Conservation (phyloP, 2,888 invertebrate species). For the Lycaena phlaeas region DNA sequence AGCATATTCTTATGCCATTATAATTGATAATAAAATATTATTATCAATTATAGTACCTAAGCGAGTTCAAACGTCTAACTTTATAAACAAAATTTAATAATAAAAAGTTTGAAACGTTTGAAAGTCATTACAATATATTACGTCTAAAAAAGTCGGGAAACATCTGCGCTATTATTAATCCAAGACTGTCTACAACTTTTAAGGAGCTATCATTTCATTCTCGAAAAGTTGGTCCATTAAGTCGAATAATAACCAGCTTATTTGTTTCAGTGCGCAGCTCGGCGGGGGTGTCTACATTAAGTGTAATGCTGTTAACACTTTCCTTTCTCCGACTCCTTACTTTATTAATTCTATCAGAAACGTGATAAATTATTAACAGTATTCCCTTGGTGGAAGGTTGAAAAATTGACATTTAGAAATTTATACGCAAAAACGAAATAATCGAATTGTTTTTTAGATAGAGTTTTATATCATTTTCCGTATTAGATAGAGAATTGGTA, state of each 20-base stretch:
- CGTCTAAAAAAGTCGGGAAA: constrained; percentile 1
- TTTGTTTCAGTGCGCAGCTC: constrained; percentile 66
- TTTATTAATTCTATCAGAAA: constrained; percentile 49
- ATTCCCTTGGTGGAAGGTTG: not conserved
- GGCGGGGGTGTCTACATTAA: constrained; percentile 40
- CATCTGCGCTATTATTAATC: constrained; percentile 8
- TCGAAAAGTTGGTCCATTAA: constrained; percentile 21
- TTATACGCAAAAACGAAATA: constrained; percentile 2
- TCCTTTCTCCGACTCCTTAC: constrained; percentile 42
- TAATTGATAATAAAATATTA: too few species aligned
- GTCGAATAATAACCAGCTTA: constrained; percentile 27
- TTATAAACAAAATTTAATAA: not conserved
- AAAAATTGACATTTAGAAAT: constrained; percentile 2
- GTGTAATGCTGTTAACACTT: constrained; percentile 57
- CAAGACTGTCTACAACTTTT: constrained; percentile 13
- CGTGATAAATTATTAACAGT: constrained; percentile 59
- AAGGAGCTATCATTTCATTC: constrained; percentile 20
- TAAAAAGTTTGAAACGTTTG: not conserved
- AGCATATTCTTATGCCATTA: too few species aligned
- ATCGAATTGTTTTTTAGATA: not conserved
- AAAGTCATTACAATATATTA: not conserved
- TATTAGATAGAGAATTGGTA: constrained; percentile 8
- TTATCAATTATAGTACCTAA: too few species aligned
- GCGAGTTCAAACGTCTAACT: too few species aligned
- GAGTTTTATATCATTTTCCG: not conserved